These are phyloP conservation scores for Nannoperca obscura DNA, from an alignment of 2,797 vertebrate genomes.

Conservation along the genomic window DNA sequence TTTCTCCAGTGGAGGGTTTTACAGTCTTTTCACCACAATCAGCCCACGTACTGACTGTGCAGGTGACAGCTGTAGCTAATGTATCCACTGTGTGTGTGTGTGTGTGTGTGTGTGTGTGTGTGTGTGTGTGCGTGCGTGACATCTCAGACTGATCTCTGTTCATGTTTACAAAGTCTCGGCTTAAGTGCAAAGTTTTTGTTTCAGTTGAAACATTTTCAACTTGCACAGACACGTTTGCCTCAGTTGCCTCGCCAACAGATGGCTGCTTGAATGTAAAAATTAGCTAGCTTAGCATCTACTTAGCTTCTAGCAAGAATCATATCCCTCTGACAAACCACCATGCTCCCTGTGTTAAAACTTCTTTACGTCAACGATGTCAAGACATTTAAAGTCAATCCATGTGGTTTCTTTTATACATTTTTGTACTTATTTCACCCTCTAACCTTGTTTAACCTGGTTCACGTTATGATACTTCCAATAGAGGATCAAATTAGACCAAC, in stretches of 20 bases:
- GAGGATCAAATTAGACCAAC: constrained; percentile 18
- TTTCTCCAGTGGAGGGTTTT: not conserved
- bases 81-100: not conserved
- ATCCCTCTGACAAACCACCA: not conserved
- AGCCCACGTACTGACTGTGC: not conserved
- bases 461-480: not conserved
- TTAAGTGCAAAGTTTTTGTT: constrained; percentile 6
- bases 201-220: not conserved
- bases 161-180: not conserved
- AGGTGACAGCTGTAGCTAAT: constrained; percentile 17
- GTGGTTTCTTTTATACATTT: not conserved
- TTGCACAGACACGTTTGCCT: not conserved
- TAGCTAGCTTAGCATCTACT: not conserved
- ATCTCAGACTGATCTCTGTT: not conserved
- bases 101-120: too few species aligned
- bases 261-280: not conserved
- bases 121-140: not conserved
- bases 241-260: too few species aligned
- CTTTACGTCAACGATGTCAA: not conserved
- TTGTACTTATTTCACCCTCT: not conserved
- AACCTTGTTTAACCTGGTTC: not conserved
- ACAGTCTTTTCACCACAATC: not conserved
- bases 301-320: not conserved
- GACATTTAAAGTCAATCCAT: not conserved
- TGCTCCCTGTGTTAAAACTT: not conserved